Percentiles rank a stretch among this genome's conserved stretches.
These are phyloP conservation scores for Synergus itoensis DNA, from an alignment of 2,888 invertebrate species.

Conservation along the genomic window DNA sequence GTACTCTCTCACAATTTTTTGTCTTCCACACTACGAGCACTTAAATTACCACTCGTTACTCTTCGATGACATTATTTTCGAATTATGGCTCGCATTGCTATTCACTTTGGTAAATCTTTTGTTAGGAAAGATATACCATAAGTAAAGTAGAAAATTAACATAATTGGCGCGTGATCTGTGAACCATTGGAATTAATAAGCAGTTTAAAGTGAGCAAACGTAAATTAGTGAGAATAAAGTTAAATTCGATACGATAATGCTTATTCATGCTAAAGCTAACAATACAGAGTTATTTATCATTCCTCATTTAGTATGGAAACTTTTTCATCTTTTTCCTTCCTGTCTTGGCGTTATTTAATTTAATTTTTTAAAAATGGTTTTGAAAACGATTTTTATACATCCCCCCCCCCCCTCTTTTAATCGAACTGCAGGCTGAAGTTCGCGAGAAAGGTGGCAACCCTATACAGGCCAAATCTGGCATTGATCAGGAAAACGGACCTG, in stretches of 20 bases:
- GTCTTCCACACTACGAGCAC: slow-evolving; percentile 17
- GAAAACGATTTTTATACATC: too few relatives aligned
- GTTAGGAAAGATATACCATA: neutral
- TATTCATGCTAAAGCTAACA: neutral
- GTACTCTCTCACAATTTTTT: slow-evolving; percentile 12
- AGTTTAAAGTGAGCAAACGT: neutral
- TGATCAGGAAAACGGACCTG: too few relatives aligned
- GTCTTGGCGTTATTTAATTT: too few relatives aligned
- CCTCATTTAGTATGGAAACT: neutral
- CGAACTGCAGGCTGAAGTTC: too few relatives aligned
- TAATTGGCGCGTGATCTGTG: neutral
- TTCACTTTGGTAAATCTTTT: slow-evolving; percentile 19
- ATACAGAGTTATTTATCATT: neutral
- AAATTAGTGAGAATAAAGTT: neutral
- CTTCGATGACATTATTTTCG: slow-evolving; percentile 31
- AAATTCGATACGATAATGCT: neutral
- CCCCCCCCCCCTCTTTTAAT: too few relatives aligned
- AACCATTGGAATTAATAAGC: slow-evolving; percentile 9
- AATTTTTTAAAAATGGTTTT: too few relatives aligned
- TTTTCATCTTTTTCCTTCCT: too few relatives aligned
- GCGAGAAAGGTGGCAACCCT: too few relatives aligned
- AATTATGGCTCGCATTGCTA: neutral
- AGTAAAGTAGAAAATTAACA: neutral
- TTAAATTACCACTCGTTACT: slow-evolving; percentile 35
- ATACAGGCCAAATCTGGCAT: too few relatives aligned